Percentiles rank a stretch among this genome's conserved stretches.
Conservation (phyloP, 2,797 vertebrate genomes). For the Echeneis naucrates region DNA sequence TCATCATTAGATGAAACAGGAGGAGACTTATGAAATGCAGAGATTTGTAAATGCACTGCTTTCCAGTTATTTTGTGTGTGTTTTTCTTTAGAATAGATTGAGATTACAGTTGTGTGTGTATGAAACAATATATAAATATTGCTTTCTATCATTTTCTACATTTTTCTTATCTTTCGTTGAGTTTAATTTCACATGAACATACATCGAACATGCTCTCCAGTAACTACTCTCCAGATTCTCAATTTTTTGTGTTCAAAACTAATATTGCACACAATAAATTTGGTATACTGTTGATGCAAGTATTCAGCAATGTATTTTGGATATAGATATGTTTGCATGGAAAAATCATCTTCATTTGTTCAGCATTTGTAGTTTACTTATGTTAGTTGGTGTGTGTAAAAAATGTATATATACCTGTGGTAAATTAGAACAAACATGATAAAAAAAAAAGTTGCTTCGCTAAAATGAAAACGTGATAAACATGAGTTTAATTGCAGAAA, state of each 20-base stretch:
- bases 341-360: neutral
- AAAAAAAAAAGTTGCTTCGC: neutral
- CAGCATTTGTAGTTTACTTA: neutral
- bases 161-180: neutral
- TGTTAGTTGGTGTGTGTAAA: no score
- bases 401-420: neutral
- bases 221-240: no score
- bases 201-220: constrained; percentile 5
- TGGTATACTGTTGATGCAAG: neutral
- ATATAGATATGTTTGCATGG: no score
- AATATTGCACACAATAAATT: neutral
- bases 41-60: neutral
- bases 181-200: neutral
- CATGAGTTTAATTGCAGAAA: no score
- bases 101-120: neutral
- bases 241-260: no score
- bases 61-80: no score
- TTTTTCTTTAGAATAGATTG: no score
- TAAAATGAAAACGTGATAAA: constrained; percentile 14
- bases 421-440: no score
- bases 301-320: neutral
- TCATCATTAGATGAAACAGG: neutral
- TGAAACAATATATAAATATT: no score
- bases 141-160: no score
- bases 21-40: neutral